Conservation (phyloP, 1,140 invertebrate genomes). For the Bombus breviceps region DNA sequence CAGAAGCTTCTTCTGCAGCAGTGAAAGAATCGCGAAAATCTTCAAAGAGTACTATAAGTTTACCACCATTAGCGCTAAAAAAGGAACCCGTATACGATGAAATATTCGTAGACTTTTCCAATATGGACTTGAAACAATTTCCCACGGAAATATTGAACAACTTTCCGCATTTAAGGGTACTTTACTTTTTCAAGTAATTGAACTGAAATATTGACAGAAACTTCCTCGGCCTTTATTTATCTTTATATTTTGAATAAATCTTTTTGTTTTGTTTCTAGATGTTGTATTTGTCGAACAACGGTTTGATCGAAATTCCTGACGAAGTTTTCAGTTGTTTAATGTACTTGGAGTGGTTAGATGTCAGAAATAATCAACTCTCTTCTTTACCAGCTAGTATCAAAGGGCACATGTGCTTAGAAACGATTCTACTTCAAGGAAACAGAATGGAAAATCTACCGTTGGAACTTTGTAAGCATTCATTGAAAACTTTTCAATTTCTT, state of each 20-base stretch:
- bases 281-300: slow-evolving; percentile 84
- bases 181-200: slow-evolving; percentile 7
- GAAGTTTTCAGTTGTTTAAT: slow-evolving; percentile 82
- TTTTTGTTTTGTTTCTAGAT: slow-evolving; percentile 78
- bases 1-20: slow-evolving; percentile 47
- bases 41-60: slow-evolving; percentile 6
- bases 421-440: slow-evolving; percentile 84
- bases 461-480: slow-evolving; percentile 81
- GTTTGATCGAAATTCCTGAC: slow-evolving; percentile 80
- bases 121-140: slow-evolving; percentile 56
- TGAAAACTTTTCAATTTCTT: neutral
- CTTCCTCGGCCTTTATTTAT: neutral
- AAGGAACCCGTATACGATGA: slow-evolving; percentile 55
- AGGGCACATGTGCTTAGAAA: slow-evolving; percentile 82
- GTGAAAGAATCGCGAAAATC: slow-evolving; percentile 29
- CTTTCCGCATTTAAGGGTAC: slow-evolving; percentile 66
- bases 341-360: slow-evolving; percentile 84
- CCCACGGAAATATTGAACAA: slow-evolving; percentile 62
- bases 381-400: slow-evolving; percentile 82
- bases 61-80: slow-evolving; percentile 7
- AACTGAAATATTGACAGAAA: neutral
- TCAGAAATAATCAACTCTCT: slow-evolving; percentile 83
- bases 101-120: slow-evolving; percentile 65
- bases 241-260: slow-evolving; percentile 16
- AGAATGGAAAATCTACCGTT: slow-evolving; percentile 82